Evolutionary conservation across 2,113 vertebrate species (phyloP).

Genomic region (Leucopternis melanops): DNA sequence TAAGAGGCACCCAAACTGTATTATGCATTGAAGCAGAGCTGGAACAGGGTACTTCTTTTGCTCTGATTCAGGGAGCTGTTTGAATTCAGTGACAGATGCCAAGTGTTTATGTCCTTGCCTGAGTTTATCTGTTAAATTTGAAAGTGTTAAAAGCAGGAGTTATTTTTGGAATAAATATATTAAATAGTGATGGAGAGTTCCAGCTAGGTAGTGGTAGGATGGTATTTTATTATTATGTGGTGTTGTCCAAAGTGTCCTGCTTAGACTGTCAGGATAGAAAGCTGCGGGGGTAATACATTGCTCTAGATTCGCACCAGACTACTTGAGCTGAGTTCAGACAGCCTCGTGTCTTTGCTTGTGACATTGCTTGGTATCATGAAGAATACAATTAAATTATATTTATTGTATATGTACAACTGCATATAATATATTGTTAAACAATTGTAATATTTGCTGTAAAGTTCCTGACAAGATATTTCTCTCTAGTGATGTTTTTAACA

Average conservation of each 20-base stretch:
- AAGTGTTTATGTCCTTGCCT: slow-evolving; percentile 33
- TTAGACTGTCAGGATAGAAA: background rate
- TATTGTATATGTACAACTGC: background rate
- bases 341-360: background rate
- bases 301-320: background rate
- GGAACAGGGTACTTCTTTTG: slow-evolving; percentile 7
- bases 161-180: background rate
- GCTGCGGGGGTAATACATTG: background rate
- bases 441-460: background rate
- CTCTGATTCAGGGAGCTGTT: slow-evolving; percentile 5
- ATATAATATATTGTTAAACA: background rate
- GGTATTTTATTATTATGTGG: background rate
- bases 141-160: slow-evolving; percentile 45
- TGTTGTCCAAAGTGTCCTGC: background rate
- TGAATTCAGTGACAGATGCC: slow-evolving; percentile 22
- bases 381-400: background rate
- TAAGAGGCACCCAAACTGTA: background rate
- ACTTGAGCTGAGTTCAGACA: background rate
- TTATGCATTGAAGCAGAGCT: background rate
- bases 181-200: background rate
- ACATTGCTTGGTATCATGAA: background rate
- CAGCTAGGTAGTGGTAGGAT: background rate
- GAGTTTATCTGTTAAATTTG: slow-evolving; percentile 46
- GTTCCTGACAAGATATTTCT: background rate
- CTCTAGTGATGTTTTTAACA: background rate